These are phyloP conservation scores for roundworm (Caenorhabditis elegans) DNA, from an alignment of 1,140 invertebrate genomes.

Conservation along the genomic window DNA sequence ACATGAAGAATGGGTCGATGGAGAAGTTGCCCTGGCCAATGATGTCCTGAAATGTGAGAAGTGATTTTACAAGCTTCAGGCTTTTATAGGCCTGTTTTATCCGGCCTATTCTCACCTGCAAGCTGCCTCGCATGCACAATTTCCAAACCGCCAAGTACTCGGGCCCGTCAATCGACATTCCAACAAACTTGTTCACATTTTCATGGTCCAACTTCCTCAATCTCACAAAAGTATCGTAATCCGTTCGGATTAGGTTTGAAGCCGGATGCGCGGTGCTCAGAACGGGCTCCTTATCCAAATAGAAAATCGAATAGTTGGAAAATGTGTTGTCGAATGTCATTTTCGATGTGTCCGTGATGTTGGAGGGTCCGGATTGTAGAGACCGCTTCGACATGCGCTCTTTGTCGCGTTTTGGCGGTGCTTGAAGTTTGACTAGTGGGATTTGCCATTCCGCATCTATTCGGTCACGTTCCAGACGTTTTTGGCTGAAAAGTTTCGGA, in stretches of 20 bases:
- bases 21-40: slow-evolving; percentile 36
- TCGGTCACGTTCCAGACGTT: slow-evolving; percentile 15
- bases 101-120: not conserved
- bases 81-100: no score
- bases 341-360: slow-evolving; percentile 11
- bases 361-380: not conserved
- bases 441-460: slow-evolving; percentile 43
- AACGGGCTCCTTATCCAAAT: slow-evolving; percentile 39
- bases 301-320: slow-evolving; percentile 24
- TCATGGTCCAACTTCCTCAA: slow-evolving; percentile 58
- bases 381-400: not conserved
- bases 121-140: slow-evolving; percentile 79
- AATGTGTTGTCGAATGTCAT: slow-evolving; percentile 30
- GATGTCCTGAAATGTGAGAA: slow-evolving; percentile 43
- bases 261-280: slow-evolving; percentile 22
- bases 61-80: no score
- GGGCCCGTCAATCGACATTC: slow-evolving; percentile 76
- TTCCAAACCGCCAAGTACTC: slow-evolving; percentile 77
- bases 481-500: slow-evolving; percentile 13
- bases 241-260: slow-evolving; percentile 12
- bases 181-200: slow-evolving; percentile 73
- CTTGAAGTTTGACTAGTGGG: slow-evolving; percentile 18
- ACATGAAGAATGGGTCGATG: slow-evolving; percentile 45
- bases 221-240: slow-evolving; percentile 39
- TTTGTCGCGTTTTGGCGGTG: not conserved